Evolutionary conservation across 1,140 invertebrate genomes (phyloP), one percentile per base, ranked within the genome.

Genomic region (Pinna nobilis): DNA sequence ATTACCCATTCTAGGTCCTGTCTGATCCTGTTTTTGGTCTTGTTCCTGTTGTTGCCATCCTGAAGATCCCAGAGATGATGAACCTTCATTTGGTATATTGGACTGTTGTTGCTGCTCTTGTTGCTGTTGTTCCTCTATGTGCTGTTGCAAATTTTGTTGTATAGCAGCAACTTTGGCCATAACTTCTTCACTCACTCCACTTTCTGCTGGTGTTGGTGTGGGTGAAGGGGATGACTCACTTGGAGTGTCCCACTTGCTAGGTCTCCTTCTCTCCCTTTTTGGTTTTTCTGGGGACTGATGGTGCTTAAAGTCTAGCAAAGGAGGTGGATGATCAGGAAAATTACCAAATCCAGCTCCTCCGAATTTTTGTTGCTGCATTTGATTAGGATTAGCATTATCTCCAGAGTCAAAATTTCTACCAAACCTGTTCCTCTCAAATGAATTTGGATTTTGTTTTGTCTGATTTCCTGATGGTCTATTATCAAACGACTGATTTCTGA

Each of bases 171-270:
- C 63, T 25, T 64, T 39, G 28, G 51, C 51, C 50, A 65, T 63
- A 35, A 63, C 65, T 47, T 79, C 74, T 23, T 73, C 65, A 63
- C 68, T 76, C 15, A 74, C 66, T 41, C 67, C 32, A 79, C 50
- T 73, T 77, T 77, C 49, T 71, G 68, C 39, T 49, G 61, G 28
- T 41, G 64, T 25, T 32, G 73, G 69, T 37, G 51, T 32, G n/a
- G n/a, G n/a, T 76, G 74, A 44, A 37, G 72, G 25, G 60, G 53
- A 60, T 15, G 53, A 57, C 23, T 70, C 70, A 2, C 65, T 49
- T 50, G 79, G 79, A 37, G 70, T 81, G 50, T 81, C 79, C 79
- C 79, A 81, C 59, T 81, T 81, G 67, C 76, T 78, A n/a, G 79
- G 79, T 47, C 79, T 71, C 35, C 69, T 70, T 33, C 79, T 74